Evolutionary conservation across 2,797 vertebrate genomes (phyloP).

Genomic region (Alosa sapidissima): DNA sequence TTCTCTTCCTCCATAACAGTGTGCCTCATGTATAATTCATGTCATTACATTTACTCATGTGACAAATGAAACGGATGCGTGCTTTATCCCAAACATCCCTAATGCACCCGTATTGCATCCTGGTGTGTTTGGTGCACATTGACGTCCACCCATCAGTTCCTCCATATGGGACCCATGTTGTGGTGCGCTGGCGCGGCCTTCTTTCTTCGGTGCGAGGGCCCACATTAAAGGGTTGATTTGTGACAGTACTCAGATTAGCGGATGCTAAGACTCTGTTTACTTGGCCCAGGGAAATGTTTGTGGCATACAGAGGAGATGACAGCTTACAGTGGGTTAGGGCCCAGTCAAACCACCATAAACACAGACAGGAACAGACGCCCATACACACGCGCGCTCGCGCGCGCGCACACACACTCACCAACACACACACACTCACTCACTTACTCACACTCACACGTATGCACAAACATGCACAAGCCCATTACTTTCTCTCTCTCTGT

Average conservation of each 20-base stretch:
- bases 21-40: not conserved
- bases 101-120: not conserved
- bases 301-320: conserved; percentile 19
- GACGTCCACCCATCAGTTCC: not conserved
- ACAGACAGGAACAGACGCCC: conserved; percentile 12
- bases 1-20: not conserved
- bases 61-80: not conserved
- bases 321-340: conserved; percentile 22
- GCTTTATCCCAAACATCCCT: not conserved
- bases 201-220: not conserved
- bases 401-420: not conserved
- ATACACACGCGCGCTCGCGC: not conserved
- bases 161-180: conserved; percentile 13
- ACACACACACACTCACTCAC: not conserved
- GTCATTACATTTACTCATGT: not conserved
- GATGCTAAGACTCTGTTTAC: conserved; percentile 23
- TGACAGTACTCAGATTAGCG: conserved; percentile 4
- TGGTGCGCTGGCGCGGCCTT: not conserved
- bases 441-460: not conserved
- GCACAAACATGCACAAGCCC: not conserved
- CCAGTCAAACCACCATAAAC: conserved; percentile 15
- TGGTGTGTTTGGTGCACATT: not conserved
- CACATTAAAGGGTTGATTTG: conserved; percentile 13
- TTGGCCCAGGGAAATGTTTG: conserved; percentile 11
- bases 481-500: not conserved